Percentiles rank a stretch among this genome's conserved stretches.
These are phyloP conservation scores for Knipowitschia caucasica DNA, from an alignment of 2,797 vertebrate species.

Conservation along the genomic window DNA sequence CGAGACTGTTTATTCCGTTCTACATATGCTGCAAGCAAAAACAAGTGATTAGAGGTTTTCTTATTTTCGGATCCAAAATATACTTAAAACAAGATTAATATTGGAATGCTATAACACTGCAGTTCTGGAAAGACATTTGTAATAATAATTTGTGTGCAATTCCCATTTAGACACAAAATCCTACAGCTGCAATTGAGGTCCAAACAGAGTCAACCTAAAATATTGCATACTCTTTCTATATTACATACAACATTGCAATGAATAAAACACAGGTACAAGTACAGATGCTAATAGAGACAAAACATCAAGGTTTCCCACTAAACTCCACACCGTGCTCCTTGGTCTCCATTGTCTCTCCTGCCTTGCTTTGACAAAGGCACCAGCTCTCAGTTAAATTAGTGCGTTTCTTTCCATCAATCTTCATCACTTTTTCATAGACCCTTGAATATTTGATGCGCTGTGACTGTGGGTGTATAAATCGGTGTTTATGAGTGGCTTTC, in stretches of 20 bases:
- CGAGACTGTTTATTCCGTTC: no score
- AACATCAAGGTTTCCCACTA: slow-evolving; percentile 35
- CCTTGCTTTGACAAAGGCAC: slow-evolving; percentile 46
- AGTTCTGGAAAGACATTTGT: no score
- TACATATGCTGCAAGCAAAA: no score
- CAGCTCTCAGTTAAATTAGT: slow-evolving; percentile 73
- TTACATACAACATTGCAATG: not conserved
- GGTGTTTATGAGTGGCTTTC: slow-evolving; percentile 21
- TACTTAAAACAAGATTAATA: no score
- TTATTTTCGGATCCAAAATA: no score
- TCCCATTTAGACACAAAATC: no score
- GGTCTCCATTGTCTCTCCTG: no score
- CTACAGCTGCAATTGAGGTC: no score
- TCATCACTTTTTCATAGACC: slow-evolving; percentile 79
- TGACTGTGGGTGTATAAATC: slow-evolving; percentile 33
- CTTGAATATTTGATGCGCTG: slow-evolving; percentile 73
- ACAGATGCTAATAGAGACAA: slow-evolving; percentile 13
- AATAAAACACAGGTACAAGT: not conserved
- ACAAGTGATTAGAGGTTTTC: no score
- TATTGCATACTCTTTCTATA: not conserved
- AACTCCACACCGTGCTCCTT: slow-evolving; percentile 15
- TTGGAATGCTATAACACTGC: no score
- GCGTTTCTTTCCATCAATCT: slow-evolving; percentile 80
- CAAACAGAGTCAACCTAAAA: no score
- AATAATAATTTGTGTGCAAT: no score